Base-by-base conservation (phyloP, 1,140 invertebrate genomes). In the Manduca sexta region DNA sequence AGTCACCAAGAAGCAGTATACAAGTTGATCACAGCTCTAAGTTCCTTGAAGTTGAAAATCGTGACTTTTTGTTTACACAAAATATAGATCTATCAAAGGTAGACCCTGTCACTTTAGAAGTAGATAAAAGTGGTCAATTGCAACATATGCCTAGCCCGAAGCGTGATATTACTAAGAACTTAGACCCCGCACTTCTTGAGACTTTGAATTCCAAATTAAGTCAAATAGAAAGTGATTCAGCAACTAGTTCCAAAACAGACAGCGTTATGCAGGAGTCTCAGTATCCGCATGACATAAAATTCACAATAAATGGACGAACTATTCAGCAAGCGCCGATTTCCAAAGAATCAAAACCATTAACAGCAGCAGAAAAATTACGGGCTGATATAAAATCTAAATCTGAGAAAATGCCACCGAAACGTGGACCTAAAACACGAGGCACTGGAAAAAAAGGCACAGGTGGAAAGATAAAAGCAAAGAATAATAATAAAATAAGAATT, bases 61-160 rank as follows among this genome's bases (percentile, higher is more conserved):
- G 87, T 47, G 88, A 89, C 56, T 91, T 92, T 69, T 73, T 92
- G 7, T 92, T 92, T 60, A 91, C 91, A 0, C 90, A 92, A 82
- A 91, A 92, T 73, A 91, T 92, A 39, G 91, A 92, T 76, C 76
- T 92, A 29, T 91, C 90, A 6, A 91, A 91, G 72, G 87, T 92
- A 8, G 89, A 92, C 78, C 90, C 90, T 0, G 86, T 91, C 18
- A 92, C 90, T 12, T 82, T 91, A 42, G 91, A 92, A 82, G 83
- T 91, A 7, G 89, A 92, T 60, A 91, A 91, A 70, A 90, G 84
- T 45, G 87, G 86, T 12, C 87, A 88, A 29, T 82, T 91, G 33
- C 88, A 91, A 53, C 87, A 88, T 67, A 53, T 90, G 21, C 89
- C 89, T 0, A 91, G 90, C 69, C 90, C 90, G 3, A 91, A 91